These are phyloP conservation scores for Hippotragus niger DNA, from an alignment of 2,113 vertebrate genomes.

Conservation along the genomic window DNA sequence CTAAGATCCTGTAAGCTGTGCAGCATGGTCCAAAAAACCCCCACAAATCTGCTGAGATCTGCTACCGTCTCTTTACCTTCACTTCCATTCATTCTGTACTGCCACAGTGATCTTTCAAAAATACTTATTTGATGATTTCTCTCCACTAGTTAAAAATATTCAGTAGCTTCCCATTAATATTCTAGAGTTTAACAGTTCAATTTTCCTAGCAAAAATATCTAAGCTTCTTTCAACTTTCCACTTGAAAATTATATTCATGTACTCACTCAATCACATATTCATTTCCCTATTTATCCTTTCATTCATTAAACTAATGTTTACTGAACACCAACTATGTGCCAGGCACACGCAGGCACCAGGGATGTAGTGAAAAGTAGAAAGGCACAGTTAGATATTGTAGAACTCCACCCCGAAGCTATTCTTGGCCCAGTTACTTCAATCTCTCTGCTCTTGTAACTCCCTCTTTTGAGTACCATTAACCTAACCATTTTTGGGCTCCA, in stretches of 20 bases:
- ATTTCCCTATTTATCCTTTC: not conserved
- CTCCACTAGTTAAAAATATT: not conserved
- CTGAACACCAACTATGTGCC: not conserved
- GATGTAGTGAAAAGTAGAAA: not conserved
- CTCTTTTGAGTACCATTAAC: not conserved
- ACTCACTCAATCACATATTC: not conserved
- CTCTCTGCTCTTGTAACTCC: not conserved
- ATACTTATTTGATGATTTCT: not conserved
- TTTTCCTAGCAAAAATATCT: not conserved
- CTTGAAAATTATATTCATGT: not conserved
- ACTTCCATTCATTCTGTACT: not conserved
- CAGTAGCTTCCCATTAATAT: not conserved
- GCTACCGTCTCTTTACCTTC: not conserved
- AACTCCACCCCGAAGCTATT: fast-evolving
- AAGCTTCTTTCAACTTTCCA: not conserved
- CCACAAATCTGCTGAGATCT: not conserved
- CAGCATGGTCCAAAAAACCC: not conserved
- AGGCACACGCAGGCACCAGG: not conserved
- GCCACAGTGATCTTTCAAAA: not conserved
- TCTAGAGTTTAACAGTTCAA: not conserved
- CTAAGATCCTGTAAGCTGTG: not conserved
- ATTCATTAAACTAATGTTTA: not conserved
- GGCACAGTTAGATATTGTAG: not conserved
- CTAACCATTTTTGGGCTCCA: not conserved
- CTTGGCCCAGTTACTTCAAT: not conserved